These are phyloP conservation scores for Solenopsis fugax DNA, from an alignment of 1,140 invertebrate species.

Conservation along the genomic window DNA sequence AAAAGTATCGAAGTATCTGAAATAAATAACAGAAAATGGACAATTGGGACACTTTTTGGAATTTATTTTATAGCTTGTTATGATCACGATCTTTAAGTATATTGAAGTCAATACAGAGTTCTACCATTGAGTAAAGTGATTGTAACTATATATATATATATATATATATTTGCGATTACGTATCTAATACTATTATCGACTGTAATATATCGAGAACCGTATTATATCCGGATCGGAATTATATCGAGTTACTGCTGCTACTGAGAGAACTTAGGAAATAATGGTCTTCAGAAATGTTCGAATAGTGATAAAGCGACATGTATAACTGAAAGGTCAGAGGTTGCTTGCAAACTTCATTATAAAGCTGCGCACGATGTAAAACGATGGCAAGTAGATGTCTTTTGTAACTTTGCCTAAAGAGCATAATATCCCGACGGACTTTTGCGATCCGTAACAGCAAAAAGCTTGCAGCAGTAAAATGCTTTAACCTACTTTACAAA, in stretches of 20 bases:
- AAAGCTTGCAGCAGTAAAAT: conserved; percentile 40
- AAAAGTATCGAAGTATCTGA: not conserved
- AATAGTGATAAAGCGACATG: conserved; percentile 68
- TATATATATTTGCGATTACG: conserved; percentile 30
- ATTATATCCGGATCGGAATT: conserved; percentile 67
- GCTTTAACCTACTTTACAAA: conserved; percentile 52
- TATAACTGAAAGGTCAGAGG: conserved; percentile 64
- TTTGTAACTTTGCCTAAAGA: conserved; percentile 62
- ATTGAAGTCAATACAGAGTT: conserved; percentile 17
- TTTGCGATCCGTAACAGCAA: conserved; percentile 35
- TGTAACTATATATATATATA: not conserved
- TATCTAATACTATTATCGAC: conserved; percentile 68
- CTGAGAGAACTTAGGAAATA: conserved; percentile 67
- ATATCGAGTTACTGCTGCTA: conserved; percentile 56
- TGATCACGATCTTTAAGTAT: conserved; percentile 36
- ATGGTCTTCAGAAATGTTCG: conserved; percentile 73
- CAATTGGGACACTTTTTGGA: conserved; percentile 30
- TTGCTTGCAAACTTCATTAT: conserved; percentile 69
- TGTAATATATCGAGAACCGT: conserved; percentile 69
- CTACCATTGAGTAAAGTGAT: conserved; percentile 20
- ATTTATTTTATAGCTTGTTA: conserved; percentile 26
- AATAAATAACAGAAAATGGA: conserved; percentile 18
- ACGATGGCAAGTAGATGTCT: conserved; percentile 44
- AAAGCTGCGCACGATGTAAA: conserved; percentile 68
- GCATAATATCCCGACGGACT: conserved; percentile 50